These are phyloP conservation scores for Drosophila affinis DNA, from an alignment of 2,888 invertebrate genomes.

Conservation along the genomic window DNA sequence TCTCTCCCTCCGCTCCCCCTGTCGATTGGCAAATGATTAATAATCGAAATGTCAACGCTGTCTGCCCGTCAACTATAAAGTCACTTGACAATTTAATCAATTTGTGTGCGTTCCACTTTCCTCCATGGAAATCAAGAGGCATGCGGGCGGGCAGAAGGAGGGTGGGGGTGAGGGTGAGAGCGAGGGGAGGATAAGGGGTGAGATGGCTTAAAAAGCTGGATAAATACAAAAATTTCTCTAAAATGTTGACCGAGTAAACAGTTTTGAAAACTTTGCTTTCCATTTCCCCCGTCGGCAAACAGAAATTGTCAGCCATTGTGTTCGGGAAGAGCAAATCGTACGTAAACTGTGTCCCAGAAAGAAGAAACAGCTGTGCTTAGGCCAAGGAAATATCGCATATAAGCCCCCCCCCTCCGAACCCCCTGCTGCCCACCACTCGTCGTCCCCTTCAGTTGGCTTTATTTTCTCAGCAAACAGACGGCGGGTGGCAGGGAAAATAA, in stretches of 20 bases:
- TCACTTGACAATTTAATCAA: constrained; percentile 80
- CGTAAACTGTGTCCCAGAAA: constrained; percentile 4
- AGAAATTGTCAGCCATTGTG: constrained; percentile 41
- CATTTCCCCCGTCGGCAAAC: constrained; percentile 27
- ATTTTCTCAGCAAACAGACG: constrained; percentile 61
- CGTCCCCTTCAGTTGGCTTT: constrained; percentile 40
- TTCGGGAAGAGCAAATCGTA: constrained; percentile 51
- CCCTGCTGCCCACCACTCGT: background rate
- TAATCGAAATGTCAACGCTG: constrained; percentile 75
- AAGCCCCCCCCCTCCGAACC: constrained; percentile 14
- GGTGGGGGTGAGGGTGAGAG: too few relatives aligned
- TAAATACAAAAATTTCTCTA: constrained; percentile 49
- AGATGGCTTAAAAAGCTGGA: constrained; percentile 28
- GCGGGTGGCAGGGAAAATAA: constrained; percentile 56
- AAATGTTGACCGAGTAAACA: constrained; percentile 59
- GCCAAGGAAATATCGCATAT: constrained; percentile 20
- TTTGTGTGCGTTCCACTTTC: constrained; percentile 47
- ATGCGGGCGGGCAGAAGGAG: constrained; percentile 41
- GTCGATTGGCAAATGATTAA: constrained; percentile 71
- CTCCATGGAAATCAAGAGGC: constrained; percentile 40
- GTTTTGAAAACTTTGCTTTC: constrained; percentile 51
- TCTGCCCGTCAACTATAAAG: constrained; percentile 66
- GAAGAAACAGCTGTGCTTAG: constrained; percentile 59
- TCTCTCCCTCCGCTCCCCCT: background rate
- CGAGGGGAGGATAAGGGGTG: background rate